Percentiles rank a stretch among this genome's conserved stretches.
phyloP scores from a whole-genome alignment of 2,113 vertebrate species.

The Sturnus vulgaris region DNA sequence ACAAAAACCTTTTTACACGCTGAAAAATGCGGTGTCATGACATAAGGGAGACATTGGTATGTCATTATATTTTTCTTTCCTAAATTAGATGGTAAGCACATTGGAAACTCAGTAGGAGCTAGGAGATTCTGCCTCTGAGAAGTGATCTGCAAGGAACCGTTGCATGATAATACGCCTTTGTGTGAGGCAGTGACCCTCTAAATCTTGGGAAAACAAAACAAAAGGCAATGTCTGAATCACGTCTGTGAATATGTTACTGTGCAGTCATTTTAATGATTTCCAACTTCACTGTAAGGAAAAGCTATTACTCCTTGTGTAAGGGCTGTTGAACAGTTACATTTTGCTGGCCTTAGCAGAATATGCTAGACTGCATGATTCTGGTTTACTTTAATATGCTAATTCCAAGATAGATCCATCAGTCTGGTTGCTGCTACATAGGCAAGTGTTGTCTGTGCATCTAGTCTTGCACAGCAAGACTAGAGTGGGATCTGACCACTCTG shows the following conservation, averaged over 20 bases:
- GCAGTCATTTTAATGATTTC: neutral
- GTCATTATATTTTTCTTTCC: constrained; percentile 48
- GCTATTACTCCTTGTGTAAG: neutral
- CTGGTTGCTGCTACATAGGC: neutral
- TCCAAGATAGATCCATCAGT: neutral
- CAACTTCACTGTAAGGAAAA: neutral
- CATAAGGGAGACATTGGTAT: constrained; percentile 15
- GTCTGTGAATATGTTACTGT: neutral
- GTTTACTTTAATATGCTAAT: neutral
- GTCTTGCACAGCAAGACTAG: neutral
- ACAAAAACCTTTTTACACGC: neutral
- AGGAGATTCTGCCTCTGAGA: neutral
- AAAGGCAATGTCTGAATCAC: neutral
- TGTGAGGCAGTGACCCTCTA: neutral
- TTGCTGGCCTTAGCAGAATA: neutral
- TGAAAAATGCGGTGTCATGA: constrained; percentile 28
- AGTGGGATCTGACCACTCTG: neutral
- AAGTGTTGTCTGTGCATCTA: neutral
- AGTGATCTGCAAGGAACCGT: neutral
- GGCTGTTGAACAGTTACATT: neutral
- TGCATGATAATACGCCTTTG: neutral
- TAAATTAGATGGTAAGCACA: neutral
- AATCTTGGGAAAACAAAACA: neutral
- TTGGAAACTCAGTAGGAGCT: neutral
- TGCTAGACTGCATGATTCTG: neutral